A percentile compares a stretch with the other conserved stretches of the same genome.
phyloP scores from a whole-genome alignment of 64 coral and sea anemone genomes.

The Dendronephthya gigantea region DNA sequence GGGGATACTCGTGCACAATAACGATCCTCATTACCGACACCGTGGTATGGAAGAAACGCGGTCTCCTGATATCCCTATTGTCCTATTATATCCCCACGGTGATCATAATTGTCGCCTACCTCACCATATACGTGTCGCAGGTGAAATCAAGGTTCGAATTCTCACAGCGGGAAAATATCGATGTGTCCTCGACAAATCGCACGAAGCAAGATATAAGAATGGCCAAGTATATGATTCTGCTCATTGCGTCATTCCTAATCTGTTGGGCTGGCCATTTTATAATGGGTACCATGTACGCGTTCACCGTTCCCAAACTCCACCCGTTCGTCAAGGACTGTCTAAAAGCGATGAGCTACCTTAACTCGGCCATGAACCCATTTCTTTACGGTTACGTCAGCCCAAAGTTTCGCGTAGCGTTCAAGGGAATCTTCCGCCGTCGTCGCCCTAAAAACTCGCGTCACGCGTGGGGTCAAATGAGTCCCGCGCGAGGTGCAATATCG shows the following conservation, averaged over 20 bases:
- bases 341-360: not conserved
- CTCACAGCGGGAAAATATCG: not conserved
- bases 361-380: not conserved
- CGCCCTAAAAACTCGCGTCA: not conserved
- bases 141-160: not conserved
- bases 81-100: slow-evolving; percentile 3
- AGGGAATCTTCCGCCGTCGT: not conserved
- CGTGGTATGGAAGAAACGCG: not conserved
- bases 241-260: not conserved
- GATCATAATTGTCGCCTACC: not conserved
- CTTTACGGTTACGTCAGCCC: slow-evolving; percentile 5
- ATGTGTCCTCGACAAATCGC: not conserved
- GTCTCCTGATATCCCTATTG: not conserved
- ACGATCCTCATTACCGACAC: not conserved
- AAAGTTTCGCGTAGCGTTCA: not conserved
- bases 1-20: not conserved
- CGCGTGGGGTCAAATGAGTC: not conserved
- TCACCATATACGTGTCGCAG: not conserved
- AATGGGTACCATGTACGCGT: not conserved
- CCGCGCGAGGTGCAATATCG: not conserved
- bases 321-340: not conserved
- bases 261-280: slow-evolving; percentile 12
- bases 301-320: not conserved
- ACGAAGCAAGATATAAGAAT: not conserved
- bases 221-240: slow-evolving; percentile 5